A percentile compares a stretch with the other conserved stretches of the same genome.
Evolutionary conservation across 2,113 vertebrate genomes (phyloP).

Genomic region (Vicugna pacos): DNA sequence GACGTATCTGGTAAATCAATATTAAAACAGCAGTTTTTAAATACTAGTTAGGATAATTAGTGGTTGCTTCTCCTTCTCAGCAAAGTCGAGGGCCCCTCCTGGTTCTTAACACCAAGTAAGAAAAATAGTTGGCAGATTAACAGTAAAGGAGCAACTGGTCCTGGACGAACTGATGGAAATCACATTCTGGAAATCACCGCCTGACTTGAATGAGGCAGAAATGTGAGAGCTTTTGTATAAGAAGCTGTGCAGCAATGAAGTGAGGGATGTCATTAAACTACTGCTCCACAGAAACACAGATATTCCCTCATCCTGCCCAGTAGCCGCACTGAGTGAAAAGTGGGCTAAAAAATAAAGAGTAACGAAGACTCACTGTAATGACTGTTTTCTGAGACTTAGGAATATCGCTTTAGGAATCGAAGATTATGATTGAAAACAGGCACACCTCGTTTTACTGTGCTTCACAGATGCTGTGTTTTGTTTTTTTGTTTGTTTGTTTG

Average conservation of each 20-base stretch:
- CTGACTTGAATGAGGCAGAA: not conserved
- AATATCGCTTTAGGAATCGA: not conserved
- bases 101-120: not conserved
- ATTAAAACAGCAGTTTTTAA: not conserved
- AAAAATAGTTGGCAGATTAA: not conserved
- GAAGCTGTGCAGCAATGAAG: not conserved
- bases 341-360: not conserved
- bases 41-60: not conserved
- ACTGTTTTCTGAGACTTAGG: not conserved
- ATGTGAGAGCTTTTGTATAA: not conserved
- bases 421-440: not conserved
- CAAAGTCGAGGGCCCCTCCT: not conserved
- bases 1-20: not conserved
- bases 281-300: not conserved
- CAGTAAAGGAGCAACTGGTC: not conserved
- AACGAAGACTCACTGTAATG: not conserved
- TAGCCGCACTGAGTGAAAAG: not conserved
- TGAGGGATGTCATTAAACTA: rapidly evolving
- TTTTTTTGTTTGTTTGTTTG: too few species aligned
- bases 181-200: not conserved
- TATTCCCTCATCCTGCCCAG: not conserved
- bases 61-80: not conserved
- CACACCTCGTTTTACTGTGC: not conserved
- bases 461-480: not conserved
- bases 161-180: not conserved